Base-by-base conservation (phyloP, 2,888 invertebrate species). In the Netelia fuscicornis region DNA sequence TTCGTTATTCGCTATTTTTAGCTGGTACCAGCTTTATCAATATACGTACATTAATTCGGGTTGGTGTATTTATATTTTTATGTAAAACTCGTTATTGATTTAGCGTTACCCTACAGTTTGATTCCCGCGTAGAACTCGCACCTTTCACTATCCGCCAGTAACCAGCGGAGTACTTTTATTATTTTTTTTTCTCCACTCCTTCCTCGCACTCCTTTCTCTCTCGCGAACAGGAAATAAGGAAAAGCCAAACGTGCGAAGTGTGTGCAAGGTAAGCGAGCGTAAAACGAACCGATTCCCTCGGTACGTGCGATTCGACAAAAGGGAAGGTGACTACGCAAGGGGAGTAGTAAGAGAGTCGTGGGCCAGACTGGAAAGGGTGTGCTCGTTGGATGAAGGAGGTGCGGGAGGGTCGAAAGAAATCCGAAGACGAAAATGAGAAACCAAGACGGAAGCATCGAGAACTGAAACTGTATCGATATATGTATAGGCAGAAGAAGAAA, bases 211-310 rank as follows among this genome's bases (percentile, higher is more conserved):
- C 25, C 54, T 20, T 56, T 72, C 52, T 74, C n/a, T 44, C 44
- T 44, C 48, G 23, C 17, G 44, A 72, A 56, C 79, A 80, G 56
- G 58, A 68, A 74, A 81, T 74, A 74, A 74, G 74, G 67, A 30
- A 13, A 67, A 67, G 72, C 60, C 20, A 81, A 56, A 67, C 65
- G 65, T 76, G 76, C 54, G 65, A 76, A 65, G 76, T 76, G 76
- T 65, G 56, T n/a, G 42, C 37, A 65, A 76, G 65, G 76, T 76
- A 76, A 10, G 74, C 20, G 67, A 56, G 64, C 71, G 60, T 58
- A 80, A 60, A 74, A 80, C 79, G 64, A 74, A 80, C 58, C 65
- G 68, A 75, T 75, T 81, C 76, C 42, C 65, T 42, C 52, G 60
- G 74, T 60, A 81, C 81, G 80, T 80, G 72, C 65, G 65, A 67